A percentile compares a stretch with the other conserved stretches of the same genome.
phyloP scores from a whole-genome alignment of 2,888 invertebrate genomes.

The Pammene aurita region DNA sequence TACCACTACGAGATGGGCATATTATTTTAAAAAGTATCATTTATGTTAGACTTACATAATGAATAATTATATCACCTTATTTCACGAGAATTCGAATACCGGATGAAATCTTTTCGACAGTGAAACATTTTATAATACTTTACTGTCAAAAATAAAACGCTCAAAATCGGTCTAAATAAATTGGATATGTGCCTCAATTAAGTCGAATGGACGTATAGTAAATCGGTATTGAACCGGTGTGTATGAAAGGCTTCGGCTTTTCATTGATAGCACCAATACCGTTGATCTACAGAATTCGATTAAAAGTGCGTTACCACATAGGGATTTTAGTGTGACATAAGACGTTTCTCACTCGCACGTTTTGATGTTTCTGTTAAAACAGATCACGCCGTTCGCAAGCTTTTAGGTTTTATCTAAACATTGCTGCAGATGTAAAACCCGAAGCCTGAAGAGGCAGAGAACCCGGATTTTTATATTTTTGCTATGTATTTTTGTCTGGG shows the following conservation, averaged over 20 bases:
- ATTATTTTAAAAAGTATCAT: too few species aligned
- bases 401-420: slow-evolving; percentile 33
- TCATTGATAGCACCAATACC: slow-evolving; percentile 24
- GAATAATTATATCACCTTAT: too few species aligned
- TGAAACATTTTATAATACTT: background rate
- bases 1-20: too few species aligned
- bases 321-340: background rate
- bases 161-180: slow-evolving; percentile 25
- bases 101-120: too few species aligned
- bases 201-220: slow-evolving; percentile 13
- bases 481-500: background rate
- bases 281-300: background rate
- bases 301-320: background rate
- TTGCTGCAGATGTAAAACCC: slow-evolving; percentile 22
- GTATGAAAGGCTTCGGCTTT: slow-evolving; percentile 22
- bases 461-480: background rate
- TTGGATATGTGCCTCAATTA: slow-evolving; percentile 31
- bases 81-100: too few species aligned
- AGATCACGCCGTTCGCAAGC: slow-evolving; percentile 22
- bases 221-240: slow-evolving; percentile 27
- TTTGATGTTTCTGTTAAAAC: slow-evolving; percentile 23
- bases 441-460: slow-evolving; percentile 6
- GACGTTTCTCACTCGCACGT: background rate
- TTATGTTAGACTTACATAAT: too few species aligned
- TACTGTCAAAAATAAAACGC: slow-evolving; percentile 7